These are phyloP conservation scores for Ginglymostoma cirratum DNA, from an alignment of 2,113 vertebrate species.

Conservation along the genomic window DNA sequence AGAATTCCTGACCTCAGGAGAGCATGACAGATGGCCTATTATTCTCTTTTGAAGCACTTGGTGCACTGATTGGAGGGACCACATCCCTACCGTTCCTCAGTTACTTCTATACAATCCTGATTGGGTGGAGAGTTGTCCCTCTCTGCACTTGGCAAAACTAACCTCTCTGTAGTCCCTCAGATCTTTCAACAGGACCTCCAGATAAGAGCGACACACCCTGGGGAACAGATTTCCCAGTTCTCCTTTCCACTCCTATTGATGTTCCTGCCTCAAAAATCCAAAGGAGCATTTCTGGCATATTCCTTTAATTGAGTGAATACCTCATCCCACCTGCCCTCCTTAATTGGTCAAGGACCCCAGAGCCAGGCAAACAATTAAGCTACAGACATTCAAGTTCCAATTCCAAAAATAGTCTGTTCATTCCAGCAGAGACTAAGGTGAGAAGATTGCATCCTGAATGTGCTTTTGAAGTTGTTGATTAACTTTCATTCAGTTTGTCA, in stretches of 20 bases:
- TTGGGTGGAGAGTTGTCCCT: neutral
- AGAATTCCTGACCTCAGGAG: too few species aligned
- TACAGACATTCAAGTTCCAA: neutral
- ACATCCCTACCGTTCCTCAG: neutral
- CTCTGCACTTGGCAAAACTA: neutral
- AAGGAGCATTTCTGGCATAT: neutral
- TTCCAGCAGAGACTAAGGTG: neutral
- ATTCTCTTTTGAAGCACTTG: neutral
- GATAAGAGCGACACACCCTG: neutral
- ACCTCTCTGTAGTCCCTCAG: neutral
- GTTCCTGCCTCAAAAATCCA: neutral
- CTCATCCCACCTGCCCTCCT: neutral
- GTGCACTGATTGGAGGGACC: neutral
- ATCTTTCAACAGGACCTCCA: neutral
- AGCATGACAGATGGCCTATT: too few species aligned
- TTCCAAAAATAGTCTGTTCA: neutral
- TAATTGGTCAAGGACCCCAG: neutral
- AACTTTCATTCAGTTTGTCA: neutral
- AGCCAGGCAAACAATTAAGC: neutral
- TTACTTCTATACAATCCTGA: neutral
- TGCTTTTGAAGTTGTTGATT: neutral
- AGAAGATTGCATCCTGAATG: neutral
- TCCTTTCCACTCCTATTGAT: neutral
- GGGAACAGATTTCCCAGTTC: neutral
- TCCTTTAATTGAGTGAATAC: neutral